Evolutionary conservation across 2,888 invertebrate genomes (phyloP).

Genomic region (Norana najaformis): DNA sequence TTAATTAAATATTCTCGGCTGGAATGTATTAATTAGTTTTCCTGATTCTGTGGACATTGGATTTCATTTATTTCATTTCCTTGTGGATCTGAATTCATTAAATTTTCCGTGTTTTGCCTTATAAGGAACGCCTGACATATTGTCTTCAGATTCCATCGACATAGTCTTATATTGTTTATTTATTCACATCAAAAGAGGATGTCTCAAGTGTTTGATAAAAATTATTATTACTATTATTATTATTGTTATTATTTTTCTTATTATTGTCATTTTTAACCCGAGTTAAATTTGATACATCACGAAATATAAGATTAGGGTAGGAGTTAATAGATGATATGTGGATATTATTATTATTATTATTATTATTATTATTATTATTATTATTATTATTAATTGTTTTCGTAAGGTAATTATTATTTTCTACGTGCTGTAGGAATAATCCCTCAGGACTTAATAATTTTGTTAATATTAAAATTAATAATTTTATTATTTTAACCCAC

Average conservation of each 20-base stretch:
- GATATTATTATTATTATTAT: neutral
- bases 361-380: too few species aligned
- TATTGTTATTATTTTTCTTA: neutral
- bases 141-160: neutral
- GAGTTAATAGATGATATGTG: neutral
- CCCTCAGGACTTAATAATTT: too few species aligned
- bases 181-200: neutral
- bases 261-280: neutral
- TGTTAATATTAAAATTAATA: too few species aligned
- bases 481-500: too few species aligned
- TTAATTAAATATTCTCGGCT: neutral
- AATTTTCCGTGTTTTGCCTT: neutral
- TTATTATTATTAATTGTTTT: too few species aligned
- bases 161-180: neutral
- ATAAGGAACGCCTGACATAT: neutral
- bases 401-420: too few species aligned
- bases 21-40: neutral
- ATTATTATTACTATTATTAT: neutral
- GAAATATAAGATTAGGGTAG: neutral
- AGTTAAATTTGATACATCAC: neutral
- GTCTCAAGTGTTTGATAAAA: neutral
- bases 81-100: neutral
- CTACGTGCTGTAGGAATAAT: too few species aligned
- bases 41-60: neutral
- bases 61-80: slow-evolving; percentile 13